Percentiles rank a stretch among this genome's conserved stretches.
These are phyloP conservation scores for Drosophila dunni DNA, from an alignment of 1,140 invertebrate species.

Conservation along the genomic window DNA sequence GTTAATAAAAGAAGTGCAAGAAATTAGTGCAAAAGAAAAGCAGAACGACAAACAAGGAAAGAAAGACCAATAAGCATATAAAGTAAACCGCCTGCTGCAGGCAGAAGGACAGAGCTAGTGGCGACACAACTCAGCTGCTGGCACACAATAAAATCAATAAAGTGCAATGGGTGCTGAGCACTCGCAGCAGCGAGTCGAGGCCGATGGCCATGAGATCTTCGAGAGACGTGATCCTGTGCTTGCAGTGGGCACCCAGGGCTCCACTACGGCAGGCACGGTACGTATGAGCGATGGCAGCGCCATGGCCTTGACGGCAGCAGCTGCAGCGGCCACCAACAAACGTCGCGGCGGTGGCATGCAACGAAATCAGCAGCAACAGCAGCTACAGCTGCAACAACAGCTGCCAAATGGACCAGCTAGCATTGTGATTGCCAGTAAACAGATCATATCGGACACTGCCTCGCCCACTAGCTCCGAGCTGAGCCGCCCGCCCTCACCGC, in stretches of 20 bases:
- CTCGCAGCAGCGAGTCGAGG: slow-evolving; percentile 76
- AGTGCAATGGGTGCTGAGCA: slow-evolving; percentile 78
- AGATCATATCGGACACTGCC: slow-evolving; percentile 70
- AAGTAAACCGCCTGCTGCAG: not conserved
- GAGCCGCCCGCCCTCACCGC: slow-evolving; percentile 89
- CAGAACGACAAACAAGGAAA: not conserved
- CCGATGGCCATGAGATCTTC: slow-evolving; percentile 79
- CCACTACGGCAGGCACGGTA: slow-evolving; percentile 2
- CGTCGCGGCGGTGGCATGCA: slow-evolving; percentile 39
- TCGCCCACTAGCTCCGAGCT: slow-evolving; percentile 74
- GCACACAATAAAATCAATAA: slow-evolving; percentile 46
- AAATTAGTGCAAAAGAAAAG: not conserved
- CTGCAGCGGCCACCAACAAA: slow-evolving; percentile 68
- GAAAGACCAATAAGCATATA: not conserved
- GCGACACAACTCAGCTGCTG: not conserved
- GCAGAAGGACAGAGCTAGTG: not conserved
- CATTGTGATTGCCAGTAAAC: slow-evolving; percentile 74
- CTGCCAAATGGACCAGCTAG: slow-evolving; percentile 52
- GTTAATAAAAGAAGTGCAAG: not conserved
- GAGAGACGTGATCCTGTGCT: slow-evolving; percentile 41
- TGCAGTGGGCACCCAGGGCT: not conserved
- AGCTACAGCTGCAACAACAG: slow-evolving; percentile 18
- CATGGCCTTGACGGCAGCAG: slow-evolving; percentile 58
- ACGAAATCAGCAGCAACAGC: slow-evolving; percentile 20
- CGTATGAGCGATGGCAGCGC: slow-evolving; percentile 50